These are phyloP conservation scores for Microctonus aethiopoides DNA, from an alignment of 2,888 invertebrate genomes.

Conservation along the genomic window DNA sequence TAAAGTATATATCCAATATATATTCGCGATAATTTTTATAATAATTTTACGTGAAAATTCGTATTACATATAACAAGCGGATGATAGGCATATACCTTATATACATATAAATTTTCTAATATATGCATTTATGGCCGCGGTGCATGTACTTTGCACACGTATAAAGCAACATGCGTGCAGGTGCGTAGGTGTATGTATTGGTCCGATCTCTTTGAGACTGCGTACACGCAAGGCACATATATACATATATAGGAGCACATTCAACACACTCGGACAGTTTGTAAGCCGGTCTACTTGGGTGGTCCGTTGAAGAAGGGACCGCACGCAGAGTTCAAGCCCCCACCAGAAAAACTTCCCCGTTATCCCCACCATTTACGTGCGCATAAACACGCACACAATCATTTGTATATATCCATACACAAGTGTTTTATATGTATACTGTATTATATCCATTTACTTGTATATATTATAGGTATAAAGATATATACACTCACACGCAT, in stretches of 20 bases:
- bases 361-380: slow-evolving; percentile 43
- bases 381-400: slow-evolving; percentile 46
- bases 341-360: slow-evolving; percentile 60
- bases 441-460: too few relatives aligned
- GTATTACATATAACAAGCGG: neutral
- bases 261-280: slow-evolving; percentile 42
- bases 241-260: too few relatives aligned
- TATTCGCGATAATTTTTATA: too few relatives aligned
- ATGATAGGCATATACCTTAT: too few relatives aligned
- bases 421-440: too few relatives aligned
- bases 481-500: slow-evolving; percentile 1
- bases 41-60: neutral
- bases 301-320: slow-evolving; percentile 66
- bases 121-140: neutral
- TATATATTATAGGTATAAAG: neutral
- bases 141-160: slow-evolving; percentile 3
- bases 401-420: slow-evolving; percentile 14
- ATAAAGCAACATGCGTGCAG: slow-evolving; percentile 33
- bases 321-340: slow-evolving; percentile 64
- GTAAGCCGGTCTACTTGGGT: slow-evolving; percentile 66
- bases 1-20: too few relatives aligned
- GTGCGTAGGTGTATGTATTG: slow-evolving; percentile 46
- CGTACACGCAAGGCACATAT: slow-evolving; percentile 35
- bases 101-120: neutral
- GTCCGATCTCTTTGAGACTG: slow-evolving; percentile 22